phyloP scores from a whole-genome alignment of 2,888 invertebrate species.

The Synanthedon vespiformis region DNA sequence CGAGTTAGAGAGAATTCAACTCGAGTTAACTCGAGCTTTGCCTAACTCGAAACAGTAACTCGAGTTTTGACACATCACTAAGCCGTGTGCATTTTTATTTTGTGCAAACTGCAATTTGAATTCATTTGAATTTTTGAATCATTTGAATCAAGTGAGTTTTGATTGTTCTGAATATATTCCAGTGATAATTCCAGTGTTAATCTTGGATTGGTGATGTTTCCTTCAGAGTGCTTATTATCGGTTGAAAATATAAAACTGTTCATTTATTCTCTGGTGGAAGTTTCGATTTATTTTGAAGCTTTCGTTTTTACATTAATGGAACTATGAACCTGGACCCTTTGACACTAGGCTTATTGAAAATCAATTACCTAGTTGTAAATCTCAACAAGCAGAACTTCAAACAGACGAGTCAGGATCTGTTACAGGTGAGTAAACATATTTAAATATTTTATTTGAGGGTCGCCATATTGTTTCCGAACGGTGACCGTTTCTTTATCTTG shows the following conservation, averaged over 20 bases:
- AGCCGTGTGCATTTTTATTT: too few relatives aligned
- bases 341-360: constrained; percentile 98
- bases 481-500: too few relatives aligned
- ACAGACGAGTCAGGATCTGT: constrained; percentile 88
- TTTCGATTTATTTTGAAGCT: constrained; percentile 96
- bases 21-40: too few relatives aligned
- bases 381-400: constrained; percentile 96
- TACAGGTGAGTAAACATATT: constrained; percentile 77
- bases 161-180: constrained; percentile 4
- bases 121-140: constrained; percentile 48
- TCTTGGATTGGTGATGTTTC: constrained; percentile 66
- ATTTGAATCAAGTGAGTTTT: constrained; percentile 18
- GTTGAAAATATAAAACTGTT: constrained; percentile 22
- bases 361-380: constrained; percentile 96
- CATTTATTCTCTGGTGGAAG: constrained; percentile 79
- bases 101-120: too few relatives aligned
- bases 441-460: constrained; percentile 49
- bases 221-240: constrained; percentile 56
- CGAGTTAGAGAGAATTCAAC: too few relatives aligned
- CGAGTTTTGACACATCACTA: too few relatives aligned
- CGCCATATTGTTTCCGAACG: constrained; percentile 51
- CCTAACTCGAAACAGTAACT: too few relatives aligned
- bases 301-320: constrained; percentile 92
- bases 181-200: constrained; percentile 31
- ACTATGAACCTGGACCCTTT: constrained; percentile 99